A percentile compares a stretch with the other conserved stretches of the same genome.
Evolutionary conservation across 2,888 invertebrate species (phyloP).

Genomic region (Tachina fera): DNA sequence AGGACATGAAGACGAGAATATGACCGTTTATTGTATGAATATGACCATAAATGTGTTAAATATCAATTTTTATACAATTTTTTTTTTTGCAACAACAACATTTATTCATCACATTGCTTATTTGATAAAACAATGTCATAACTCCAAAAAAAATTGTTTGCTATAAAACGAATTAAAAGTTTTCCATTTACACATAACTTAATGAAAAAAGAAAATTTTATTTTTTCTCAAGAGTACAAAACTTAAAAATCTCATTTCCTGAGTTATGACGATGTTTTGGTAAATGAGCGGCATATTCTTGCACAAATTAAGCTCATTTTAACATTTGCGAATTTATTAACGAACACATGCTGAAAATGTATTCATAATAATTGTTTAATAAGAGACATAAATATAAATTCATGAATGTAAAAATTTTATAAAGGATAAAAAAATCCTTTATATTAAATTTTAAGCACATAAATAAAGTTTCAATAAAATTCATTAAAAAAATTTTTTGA

Average conservation of each 20-base stretch:
- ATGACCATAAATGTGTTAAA: constrained; percentile 24
- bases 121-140: no score
- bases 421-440: neutral
- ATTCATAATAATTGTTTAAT: constrained; percentile 33
- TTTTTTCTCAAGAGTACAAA: no score
- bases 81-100: neutral
- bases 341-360: constrained; percentile 43
- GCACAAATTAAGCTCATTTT: constrained; percentile 4
- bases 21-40: constrained; percentile 14
- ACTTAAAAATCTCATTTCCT: no score
- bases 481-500: neutral
- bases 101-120: neutral
- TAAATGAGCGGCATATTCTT: neutral
- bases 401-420: constrained; percentile 1
- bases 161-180: no score
- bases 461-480: constrained; percentile 4
- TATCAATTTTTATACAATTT: constrained; percentile 5
- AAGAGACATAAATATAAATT: neutral
- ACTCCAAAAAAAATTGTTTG: no score
- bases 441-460: neutral
- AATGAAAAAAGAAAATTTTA: no score
- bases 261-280: no score
- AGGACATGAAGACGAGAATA: neutral
- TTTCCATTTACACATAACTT: no score
- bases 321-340: constrained; percentile 40